Conservation (phyloP, 2,113 vertebrate species). For the Chionis minor region DNA sequence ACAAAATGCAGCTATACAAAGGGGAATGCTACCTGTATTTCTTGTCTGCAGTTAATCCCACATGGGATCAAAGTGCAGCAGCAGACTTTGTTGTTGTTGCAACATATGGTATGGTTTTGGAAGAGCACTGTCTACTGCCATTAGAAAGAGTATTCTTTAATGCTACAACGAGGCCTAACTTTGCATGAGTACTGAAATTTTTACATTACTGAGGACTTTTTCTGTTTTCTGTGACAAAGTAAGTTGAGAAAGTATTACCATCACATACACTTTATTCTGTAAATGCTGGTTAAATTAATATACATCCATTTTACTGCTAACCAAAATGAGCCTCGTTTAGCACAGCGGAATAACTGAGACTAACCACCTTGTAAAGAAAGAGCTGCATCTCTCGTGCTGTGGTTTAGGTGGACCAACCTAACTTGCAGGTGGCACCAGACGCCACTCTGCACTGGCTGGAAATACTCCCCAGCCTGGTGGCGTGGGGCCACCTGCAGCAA, state of each 20-base stretch:
- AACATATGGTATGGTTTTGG: not conserved
- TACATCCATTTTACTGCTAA: not conserved
- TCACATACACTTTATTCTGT: not conserved
- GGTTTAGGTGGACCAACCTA: not conserved
- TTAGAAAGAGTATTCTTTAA: not conserved
- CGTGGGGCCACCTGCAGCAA: accelerated
- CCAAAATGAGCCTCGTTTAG: not conserved
- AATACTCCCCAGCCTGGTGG: not conserved
- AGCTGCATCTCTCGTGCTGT: not conserved
- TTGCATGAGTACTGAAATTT: not conserved
- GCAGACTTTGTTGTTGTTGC: not conserved
- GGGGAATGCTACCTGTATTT: not conserved
- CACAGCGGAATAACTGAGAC: not conserved
- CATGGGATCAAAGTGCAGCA: not conserved
- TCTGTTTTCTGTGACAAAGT: not conserved
- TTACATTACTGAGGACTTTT: not conserved
- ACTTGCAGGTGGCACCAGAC: not conserved
- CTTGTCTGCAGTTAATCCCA: not conserved
- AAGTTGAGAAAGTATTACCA: not conserved
- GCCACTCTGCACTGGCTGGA: not conserved
- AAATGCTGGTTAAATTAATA: not conserved
- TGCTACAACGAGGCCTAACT: not conserved
- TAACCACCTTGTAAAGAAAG: not conserved
- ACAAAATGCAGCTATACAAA: not conserved
- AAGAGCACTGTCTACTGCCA: not conserved